These are phyloP conservation scores for Drosophila falleni DNA, from an alignment of 2,888 invertebrate species.

Conservation along the genomic window DNA sequence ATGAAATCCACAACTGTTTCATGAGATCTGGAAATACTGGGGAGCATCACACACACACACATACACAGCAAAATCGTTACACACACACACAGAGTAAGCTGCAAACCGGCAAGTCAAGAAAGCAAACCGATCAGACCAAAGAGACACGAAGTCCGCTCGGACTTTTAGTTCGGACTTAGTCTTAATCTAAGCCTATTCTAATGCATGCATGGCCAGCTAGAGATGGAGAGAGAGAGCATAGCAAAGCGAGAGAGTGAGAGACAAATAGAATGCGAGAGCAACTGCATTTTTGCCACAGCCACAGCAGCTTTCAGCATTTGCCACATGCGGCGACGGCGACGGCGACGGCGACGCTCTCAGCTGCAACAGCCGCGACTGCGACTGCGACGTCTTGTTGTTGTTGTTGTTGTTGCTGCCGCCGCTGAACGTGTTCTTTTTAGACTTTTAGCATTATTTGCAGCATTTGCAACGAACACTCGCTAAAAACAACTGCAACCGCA, in stretches of 20 bases:
- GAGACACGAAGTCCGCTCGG: constrained; percentile 64
- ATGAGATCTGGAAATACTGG: no score
- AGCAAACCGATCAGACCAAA: constrained; percentile 50
- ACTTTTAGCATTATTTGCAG: constrained; percentile 84
- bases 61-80: constrained; percentile 33
- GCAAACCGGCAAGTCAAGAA: constrained; percentile 74
- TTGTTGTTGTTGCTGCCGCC: constrained; percentile 56
- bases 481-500: constrained; percentile 85
- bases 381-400: constrained; percentile 26
- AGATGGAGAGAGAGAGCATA: constrained; percentile 17
- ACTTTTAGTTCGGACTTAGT: constrained; percentile 67
- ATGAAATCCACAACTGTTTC: no score
- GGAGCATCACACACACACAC: constrained; percentile 42
- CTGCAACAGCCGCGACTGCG: constrained; percentile 50
- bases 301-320: constrained; percentile 68
- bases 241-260: constrained; percentile 6
- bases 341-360: constrained; percentile 51
- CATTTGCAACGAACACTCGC: constrained; percentile 85
- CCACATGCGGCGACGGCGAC: constrained; percentile 73
- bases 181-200: constrained; percentile 81
- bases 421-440: constrained; percentile 82
- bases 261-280: constrained; percentile 46
- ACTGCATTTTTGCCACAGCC: constrained; percentile 31
- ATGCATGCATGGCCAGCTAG: constrained; percentile 61
- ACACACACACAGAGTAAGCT: constrained; percentile 39